Conservation (phyloP, 2,797 vertebrate species). For the Salmo trutta region DNA sequence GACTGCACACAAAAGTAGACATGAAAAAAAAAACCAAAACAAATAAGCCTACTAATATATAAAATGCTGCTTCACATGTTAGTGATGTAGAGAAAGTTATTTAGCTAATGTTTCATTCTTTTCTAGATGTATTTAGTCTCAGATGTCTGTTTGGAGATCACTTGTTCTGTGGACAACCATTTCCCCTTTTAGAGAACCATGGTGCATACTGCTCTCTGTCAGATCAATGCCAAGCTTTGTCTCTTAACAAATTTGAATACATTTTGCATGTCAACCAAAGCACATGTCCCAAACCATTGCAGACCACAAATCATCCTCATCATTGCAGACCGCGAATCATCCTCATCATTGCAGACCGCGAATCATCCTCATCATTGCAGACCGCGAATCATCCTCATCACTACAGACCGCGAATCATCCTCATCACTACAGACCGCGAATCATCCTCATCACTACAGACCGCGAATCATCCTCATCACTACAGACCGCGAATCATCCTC, state of each 20-base stretch:
- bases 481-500: too few species aligned
- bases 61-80: conserved; percentile 55
- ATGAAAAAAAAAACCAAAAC: conserved; percentile 40
- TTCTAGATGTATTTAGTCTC: conserved; percentile 35
- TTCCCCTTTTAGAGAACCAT: background rate
- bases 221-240: background rate
- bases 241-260: background rate
- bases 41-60: conserved; percentile 13
- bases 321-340: background rate
- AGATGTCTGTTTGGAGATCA: conserved; percentile 47
- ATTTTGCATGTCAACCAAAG: background rate
- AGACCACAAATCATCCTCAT: background rate
- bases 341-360: too few species aligned
- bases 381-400: too few species aligned
- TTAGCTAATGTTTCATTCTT: conserved; percentile 45
- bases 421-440: too few species aligned
- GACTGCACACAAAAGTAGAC: conserved; percentile 47
- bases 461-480: accelerated
- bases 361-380: too few species aligned
- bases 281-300: background rate
- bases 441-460: too few species aligned
- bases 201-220: background rate
- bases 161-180: conserved; percentile 53
- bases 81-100: conserved; percentile 42
- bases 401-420: too few species aligned